These are phyloP conservation scores for Sebastes itinus DNA, from an alignment of 2,797 vertebrate genomes.

Conservation along the genomic window DNA sequence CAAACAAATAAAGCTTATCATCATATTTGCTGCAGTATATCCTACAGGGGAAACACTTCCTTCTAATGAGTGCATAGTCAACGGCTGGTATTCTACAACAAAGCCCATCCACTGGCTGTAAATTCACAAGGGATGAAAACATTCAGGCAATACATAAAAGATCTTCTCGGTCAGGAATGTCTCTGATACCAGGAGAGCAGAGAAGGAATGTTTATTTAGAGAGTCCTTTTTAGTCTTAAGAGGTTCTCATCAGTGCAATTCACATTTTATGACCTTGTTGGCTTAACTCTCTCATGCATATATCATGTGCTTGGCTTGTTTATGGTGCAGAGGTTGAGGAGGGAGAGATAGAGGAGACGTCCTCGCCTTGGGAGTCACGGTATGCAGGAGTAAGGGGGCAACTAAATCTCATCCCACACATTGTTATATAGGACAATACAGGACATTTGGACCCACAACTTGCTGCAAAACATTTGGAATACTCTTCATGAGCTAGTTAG, in stretches of 20 bases:
- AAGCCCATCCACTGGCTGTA: accelerated
- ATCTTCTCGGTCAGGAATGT: background rate
- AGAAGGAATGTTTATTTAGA: background rate
- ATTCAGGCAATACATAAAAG: background rate
- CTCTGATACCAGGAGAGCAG: background rate
- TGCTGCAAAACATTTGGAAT: too few species aligned
- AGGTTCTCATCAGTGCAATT: background rate
- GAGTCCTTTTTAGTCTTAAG: background rate
- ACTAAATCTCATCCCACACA: too few species aligned
- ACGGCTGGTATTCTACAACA: background rate
- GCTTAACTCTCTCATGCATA: background rate
- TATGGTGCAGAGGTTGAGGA: background rate
- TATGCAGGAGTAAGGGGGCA: too few species aligned
- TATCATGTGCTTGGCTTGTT: background rate
- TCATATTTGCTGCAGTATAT: background rate
- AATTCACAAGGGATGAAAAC: background rate
- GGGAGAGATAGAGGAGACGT: too few species aligned
- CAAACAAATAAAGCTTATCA: background rate
- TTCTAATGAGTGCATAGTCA: background rate
- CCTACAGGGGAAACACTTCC: background rate
- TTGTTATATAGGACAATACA: too few species aligned
- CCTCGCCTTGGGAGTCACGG: too few species aligned
- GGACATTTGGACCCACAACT: too few species aligned
- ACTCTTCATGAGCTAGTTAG: too few species aligned
- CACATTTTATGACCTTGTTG: background rate